phyloP scores from a whole-genome alignment of 2,113 vertebrate genomes.

The Lycaon pictus region DNA sequence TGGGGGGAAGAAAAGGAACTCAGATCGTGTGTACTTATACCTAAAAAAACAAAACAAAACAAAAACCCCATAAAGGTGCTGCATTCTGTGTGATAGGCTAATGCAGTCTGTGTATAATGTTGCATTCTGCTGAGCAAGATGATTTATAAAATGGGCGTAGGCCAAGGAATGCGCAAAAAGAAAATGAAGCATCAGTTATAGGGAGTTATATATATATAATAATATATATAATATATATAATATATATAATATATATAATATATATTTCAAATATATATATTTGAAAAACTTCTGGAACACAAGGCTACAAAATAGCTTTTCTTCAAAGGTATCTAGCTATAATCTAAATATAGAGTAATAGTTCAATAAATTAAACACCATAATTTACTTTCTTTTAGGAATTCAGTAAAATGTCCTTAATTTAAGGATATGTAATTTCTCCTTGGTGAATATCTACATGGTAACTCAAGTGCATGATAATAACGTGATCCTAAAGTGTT shows the following conservation, averaged over 20 bases:
- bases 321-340: neutral
- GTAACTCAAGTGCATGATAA: neutral
- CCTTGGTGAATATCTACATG: neutral
- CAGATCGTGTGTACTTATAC: neutral
- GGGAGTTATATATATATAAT: too few relatives aligned
- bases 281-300: neutral
- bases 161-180: neutral
- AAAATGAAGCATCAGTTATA: neutral
- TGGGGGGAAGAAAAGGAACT: neutral
- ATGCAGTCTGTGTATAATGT: too few relatives aligned
- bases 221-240: neutral
- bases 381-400: neutral
- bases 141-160: neutral
- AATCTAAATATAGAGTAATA: neutral
- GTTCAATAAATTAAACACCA: neutral
- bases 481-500: neutral
- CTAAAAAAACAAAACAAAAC: too few relatives aligned
- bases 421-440: neutral
- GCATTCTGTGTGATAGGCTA: neutral
- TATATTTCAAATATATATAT: too few relatives aligned
- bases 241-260: neutral
- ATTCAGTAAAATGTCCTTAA: neutral
- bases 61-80: neutral
- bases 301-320: neutral
- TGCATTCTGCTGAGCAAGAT: neutral